phyloP scores from a whole-genome alignment of 2,797 vertebrate genomes.

The Alca torda region DNA sequence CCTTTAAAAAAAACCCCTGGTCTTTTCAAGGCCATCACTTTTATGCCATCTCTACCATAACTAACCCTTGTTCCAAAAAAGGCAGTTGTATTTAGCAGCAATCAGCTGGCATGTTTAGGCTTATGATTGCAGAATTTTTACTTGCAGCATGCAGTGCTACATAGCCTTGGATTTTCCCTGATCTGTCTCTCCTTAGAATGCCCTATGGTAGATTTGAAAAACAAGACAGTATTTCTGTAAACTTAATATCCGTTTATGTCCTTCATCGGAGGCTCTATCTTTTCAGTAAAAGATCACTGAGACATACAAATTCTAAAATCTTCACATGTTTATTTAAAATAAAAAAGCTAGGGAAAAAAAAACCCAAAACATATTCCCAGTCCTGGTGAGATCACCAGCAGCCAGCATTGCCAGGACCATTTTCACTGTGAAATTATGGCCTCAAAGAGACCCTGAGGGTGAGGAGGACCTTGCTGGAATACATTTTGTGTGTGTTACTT shows the following conservation, averaged over 20 bases:
- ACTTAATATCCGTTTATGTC: not conserved
- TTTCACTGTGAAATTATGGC: not conserved
- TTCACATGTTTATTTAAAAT: not conserved
- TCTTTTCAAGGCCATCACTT: not conserved
- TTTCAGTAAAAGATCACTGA: not conserved
- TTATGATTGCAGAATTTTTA: not conserved
- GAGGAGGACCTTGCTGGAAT: not conserved
- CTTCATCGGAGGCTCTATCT: not conserved
- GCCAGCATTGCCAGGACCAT: not conserved
- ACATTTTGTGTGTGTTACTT: not conserved
- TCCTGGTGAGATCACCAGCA: not conserved
- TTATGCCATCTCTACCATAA: not conserved
- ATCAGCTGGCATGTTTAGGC: not conserved
- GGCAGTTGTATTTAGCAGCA: not conserved
- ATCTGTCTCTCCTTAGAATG: not conserved
- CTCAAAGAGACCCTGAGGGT: not conserved
- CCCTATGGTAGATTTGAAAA: not conserved
- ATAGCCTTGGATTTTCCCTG: not conserved
- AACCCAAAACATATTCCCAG: not conserved
- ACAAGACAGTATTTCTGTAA: not conserved
- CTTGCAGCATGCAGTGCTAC: not conserved
- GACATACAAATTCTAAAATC: not conserved
- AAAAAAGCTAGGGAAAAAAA: not conserved
- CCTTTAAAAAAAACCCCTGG: not conserved
- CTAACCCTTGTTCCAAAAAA: not conserved